Base-by-base conservation (phyloP, 2,113 vertebrate species). In the Malaclemys terrapin region DNA sequence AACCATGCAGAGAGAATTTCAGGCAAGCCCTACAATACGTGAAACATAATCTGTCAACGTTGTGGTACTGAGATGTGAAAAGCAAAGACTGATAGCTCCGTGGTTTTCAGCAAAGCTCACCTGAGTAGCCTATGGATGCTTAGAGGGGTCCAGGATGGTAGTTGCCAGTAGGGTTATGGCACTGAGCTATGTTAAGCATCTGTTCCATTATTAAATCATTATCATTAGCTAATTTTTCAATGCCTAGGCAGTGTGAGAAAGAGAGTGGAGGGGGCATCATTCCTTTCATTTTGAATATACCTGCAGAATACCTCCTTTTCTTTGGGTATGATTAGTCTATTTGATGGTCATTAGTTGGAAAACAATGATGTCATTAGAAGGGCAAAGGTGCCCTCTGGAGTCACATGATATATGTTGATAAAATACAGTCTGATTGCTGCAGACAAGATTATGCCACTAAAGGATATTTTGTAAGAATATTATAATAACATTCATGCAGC, bases 191-290 rank as follows among this genome's bases (percentile, higher is more conserved):
- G 2, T 16, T 87, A 82, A 97, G 72, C 95, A 93, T 97, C 91
- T 96, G 92, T 95, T 97, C 93, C 89, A 84, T 97, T 97, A 95
- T 96, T 92, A 95, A 95, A 92, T 91, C 88, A 54, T 95, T 97
- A 94, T 90, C 13, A 0, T 89, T 93, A 92, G 78, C 78, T 96
- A 88, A 96, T 97, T 97, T 97, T 89, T 94, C 91, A 91, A 93
- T 96, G 85, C 76, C 76, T 84, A 47, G 85, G 69, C 94, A 87
- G 59, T 49, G 89, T 31, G 85, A 90, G 72, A 56, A 90, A 72
- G 54, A 89, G 57, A 76, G 42, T 12, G 14, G 47, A 65, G 82
- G 65, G 57, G 69, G 62, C 31, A 25, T 76, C 17, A 1, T 94
- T 89, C 78, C 49, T 96, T 95, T 92, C 6, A 19, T 86, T 62